A percentile compares a stretch with the other conserved stretches of the same genome.
These are phyloP conservation scores for Nudaria mundana DNA, from an alignment of 2,888 invertebrate genomes.

Conservation along the genomic window DNA sequence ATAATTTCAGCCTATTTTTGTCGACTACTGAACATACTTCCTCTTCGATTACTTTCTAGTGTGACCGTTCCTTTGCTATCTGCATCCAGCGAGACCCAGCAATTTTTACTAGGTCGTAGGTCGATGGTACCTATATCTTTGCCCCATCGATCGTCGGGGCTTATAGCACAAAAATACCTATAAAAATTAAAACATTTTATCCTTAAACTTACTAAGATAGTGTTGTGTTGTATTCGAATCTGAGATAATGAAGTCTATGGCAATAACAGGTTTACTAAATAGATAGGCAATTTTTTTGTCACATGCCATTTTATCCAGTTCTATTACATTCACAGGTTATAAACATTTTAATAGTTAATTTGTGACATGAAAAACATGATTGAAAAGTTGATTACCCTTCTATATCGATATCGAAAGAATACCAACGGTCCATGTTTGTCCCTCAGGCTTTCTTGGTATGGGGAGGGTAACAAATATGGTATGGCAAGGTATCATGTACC, in stretches of 20 bases:
- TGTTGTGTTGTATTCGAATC: too few species aligned
- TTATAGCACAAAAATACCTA: too few species aligned
- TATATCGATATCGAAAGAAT: constrained; percentile 16
- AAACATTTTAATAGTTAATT: constrained; percentile 8
- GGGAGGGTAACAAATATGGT: constrained; percentile 33
- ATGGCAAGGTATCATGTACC: constrained; percentile 24
- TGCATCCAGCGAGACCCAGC: too few species aligned
- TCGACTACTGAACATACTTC: too few species aligned
- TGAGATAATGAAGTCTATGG: not conserved
- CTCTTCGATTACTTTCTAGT: too few species aligned
- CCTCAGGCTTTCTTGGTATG: constrained; percentile 22
- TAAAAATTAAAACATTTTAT: too few species aligned
- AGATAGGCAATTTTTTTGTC: constrained; percentile 2
- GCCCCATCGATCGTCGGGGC: too few species aligned
- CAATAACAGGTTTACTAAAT: constrained; percentile 2
- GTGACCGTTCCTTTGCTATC: too few species aligned
- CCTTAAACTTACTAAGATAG: too few species aligned
- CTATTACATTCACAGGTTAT: constrained; percentile 15
- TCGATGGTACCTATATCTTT: too few species aligned
- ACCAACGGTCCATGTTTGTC: constrained; percentile 17
- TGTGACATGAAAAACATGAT: constrained; percentile 8
- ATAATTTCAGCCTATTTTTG: too few species aligned
- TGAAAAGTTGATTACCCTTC: constrained; percentile 19
- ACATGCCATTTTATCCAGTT: constrained; percentile 14
- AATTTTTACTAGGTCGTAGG: too few species aligned